phyloP scores from a whole-genome alignment of 2,888 invertebrate genomes.

The Pammene fasciana region DNA sequence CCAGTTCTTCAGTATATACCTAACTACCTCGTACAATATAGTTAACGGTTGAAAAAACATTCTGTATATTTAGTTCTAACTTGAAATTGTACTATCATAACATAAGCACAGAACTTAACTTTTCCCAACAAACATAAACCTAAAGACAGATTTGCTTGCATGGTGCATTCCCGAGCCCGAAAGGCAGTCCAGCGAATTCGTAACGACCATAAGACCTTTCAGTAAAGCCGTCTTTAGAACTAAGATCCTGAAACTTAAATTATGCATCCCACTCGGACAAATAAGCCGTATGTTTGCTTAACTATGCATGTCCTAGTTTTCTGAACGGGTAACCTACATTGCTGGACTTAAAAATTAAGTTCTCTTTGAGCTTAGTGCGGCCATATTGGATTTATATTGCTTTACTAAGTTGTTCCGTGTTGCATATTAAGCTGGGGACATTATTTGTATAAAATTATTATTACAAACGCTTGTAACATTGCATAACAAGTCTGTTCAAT shows the following conservation, averaged over 20 bases:
- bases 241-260: slow-evolving; percentile 17
- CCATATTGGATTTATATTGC: slow-evolving; percentile 16
- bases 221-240: not conserved
- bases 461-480: not conserved
- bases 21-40: too few species aligned
- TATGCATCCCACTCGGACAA: slow-evolving; percentile 29
- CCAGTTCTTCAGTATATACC: too few species aligned
- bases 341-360: slow-evolving; percentile 25
- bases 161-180: not conserved
- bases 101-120: not conserved
- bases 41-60: too few species aligned
- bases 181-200: not conserved
- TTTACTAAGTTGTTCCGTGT: not conserved
- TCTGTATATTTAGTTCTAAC: too few species aligned
- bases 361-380: slow-evolving; percentile 19
- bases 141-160: slow-evolving; percentile 6
- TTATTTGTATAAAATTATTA: not conserved
- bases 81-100: not conserved
- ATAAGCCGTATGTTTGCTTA: slow-evolving; percentile 28
- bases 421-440: not conserved
- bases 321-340: slow-evolving; percentile 23
- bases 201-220: not conserved
- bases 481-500: not conserved
- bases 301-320: slow-evolving; percentile 19
- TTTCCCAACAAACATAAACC: not conserved